A percentile compares a stretch with the other conserved stretches of the same genome.
Conservation (phyloP, 2,797 vertebrate species). For the Remorina albescens region DNA sequence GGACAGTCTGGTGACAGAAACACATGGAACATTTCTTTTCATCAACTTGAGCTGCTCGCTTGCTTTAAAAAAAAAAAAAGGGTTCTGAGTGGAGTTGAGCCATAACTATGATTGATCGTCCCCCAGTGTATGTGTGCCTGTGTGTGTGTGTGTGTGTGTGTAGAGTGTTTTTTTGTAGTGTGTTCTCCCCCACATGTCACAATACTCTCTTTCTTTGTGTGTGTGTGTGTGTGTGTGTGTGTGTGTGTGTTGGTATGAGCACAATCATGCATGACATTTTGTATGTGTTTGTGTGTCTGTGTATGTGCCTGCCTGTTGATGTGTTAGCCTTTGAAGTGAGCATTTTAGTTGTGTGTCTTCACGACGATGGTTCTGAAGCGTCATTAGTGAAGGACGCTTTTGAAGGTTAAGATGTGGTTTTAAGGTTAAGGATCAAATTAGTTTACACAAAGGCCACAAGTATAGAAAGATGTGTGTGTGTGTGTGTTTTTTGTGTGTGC, state of each 20-base stretch:
- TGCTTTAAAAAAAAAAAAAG: slow-evolving; percentile 11
- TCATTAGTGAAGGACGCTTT: no score
- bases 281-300: slow-evolving; percentile 8
- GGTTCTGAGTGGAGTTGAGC: slow-evolving; percentile 46
- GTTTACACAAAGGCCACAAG: background rate
- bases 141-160: slow-evolving; percentile 32
- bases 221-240: slow-evolving; percentile 1
- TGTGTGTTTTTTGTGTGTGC: no score
- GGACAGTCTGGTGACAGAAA: slow-evolving; percentile 49
- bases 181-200: slow-evolving; percentile 22
- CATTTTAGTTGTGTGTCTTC: background rate
- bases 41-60: slow-evolving; percentile 46
- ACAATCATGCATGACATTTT: no score
- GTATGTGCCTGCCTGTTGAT: background rate
- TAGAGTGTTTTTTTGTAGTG: no score
- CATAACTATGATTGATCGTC: slow-evolving; percentile 69
- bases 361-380: background rate
- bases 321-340: background rate
- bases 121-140: slow-evolving; percentile 41
- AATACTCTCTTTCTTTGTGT: background rate
- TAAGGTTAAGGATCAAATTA: background rate
- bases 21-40: slow-evolving; percentile 64
- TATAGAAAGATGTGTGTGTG: background rate
- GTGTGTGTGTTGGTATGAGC: background rate
- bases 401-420: background rate